Conservation (phyloP, 92 coral and sea anemone species). For the Bergia puertoricense region DNA sequence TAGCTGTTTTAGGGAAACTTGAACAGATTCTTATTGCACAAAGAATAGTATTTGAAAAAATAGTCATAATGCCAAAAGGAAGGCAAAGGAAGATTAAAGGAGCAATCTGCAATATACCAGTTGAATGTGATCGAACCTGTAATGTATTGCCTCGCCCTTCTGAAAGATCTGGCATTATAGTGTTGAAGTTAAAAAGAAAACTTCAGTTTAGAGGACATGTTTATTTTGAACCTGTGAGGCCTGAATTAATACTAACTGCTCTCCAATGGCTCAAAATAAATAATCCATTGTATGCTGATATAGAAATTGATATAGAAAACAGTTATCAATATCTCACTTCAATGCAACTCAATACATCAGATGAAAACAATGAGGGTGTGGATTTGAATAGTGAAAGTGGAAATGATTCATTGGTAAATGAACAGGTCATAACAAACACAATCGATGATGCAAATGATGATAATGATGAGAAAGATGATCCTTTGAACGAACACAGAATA, state of each 20-base stretch:
- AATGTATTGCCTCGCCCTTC: slow-evolving; percentile 48
- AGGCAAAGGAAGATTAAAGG: slow-evolving; percentile 48
- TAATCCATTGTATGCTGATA: slow-evolving; percentile 45
- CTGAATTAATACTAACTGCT: slow-evolving; percentile 31
- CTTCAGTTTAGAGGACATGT: slow-evolving; percentile 50
- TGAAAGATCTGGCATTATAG: slow-evolving; percentile 54
- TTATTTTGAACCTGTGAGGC: slow-evolving; percentile 52
- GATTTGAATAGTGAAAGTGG: neutral
- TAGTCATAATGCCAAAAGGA: slow-evolving; percentile 61
- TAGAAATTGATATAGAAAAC: slow-evolving; percentile 27
- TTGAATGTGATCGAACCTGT: slow-evolving; percentile 44
- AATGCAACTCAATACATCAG: slow-evolving; percentile 8
- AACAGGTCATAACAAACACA: neutral
- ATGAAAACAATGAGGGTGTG: neutral
- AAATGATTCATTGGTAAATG: neutral
- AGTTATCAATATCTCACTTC: slow-evolving; percentile 12
- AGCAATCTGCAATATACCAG: slow-evolving; percentile 52
- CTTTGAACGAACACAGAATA: slow-evolving; percentile 51
- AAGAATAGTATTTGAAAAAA: slow-evolving; percentile 61
- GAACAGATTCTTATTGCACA: no score
- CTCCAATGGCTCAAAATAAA: slow-evolving; percentile 28
- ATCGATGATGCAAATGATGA: slow-evolving; percentile 2
- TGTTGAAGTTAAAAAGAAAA: slow-evolving; percentile 55
- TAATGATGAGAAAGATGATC: slow-evolving; percentile 58
- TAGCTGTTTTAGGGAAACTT: no score